Evolutionary conservation across 2,113 vertebrate genomes (phyloP).

Genomic region (Carettochelys insculpta): DNA sequence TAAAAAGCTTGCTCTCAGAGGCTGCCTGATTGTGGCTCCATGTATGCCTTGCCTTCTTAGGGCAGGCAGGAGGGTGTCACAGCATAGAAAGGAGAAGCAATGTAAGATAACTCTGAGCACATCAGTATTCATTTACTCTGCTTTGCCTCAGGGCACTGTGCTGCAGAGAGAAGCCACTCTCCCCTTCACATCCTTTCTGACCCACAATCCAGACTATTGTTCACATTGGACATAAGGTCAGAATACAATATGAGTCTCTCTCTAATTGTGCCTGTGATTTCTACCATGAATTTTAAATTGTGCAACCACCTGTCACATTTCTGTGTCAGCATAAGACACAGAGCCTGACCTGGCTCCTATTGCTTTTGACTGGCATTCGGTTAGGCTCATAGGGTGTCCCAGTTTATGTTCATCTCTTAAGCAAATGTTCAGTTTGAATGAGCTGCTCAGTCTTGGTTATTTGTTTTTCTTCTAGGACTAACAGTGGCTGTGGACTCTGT

Average conservation of each 20-base stretch:
- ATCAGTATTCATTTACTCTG: not conserved
- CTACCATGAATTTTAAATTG: not conserved
- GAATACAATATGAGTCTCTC: not conserved
- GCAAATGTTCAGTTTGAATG: not conserved
- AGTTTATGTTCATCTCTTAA: not conserved
- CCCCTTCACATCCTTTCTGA: not conserved
- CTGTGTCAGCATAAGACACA: not conserved
- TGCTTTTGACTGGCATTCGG: not conserved
- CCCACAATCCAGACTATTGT: not conserved
- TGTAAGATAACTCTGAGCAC: not conserved
- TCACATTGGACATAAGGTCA: fast-evolving
- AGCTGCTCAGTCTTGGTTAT: slow-evolving; percentile 11
- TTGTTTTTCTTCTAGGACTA: slow-evolving; percentile 76
- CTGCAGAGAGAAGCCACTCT: not conserved
- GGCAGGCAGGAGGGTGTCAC: not conserved
- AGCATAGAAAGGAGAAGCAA: not conserved
- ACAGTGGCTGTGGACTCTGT: slow-evolving; percentile 89
- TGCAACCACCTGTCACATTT: not conserved
- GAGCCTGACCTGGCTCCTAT: not conserved
- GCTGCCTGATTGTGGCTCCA: not conserved
- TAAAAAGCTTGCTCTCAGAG: not conserved
- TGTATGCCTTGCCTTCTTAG: not conserved
- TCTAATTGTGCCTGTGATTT: not conserved
- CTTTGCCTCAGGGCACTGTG: not conserved
- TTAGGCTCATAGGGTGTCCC: not conserved